Evolutionary conservation across 2,888 invertebrate species (phyloP).

Genomic region (Sialis fuliginosa): DNA sequence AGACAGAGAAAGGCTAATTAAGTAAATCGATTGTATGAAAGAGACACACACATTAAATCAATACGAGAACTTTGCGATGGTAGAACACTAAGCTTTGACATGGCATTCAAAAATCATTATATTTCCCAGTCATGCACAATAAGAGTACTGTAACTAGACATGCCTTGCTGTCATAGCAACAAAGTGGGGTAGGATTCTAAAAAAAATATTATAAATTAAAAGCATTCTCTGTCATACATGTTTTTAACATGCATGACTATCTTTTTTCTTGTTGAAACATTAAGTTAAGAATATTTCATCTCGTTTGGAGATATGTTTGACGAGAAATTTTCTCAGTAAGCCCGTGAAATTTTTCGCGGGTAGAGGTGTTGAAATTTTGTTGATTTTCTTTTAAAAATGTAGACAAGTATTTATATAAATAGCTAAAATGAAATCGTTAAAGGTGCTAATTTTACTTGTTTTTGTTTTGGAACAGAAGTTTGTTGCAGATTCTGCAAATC

Average conservation of each 20-base stretch:
- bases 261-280: background rate
- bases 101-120: no score
- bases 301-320: background rate
- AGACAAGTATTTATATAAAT: background rate
- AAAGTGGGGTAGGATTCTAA: no score
- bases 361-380: background rate
- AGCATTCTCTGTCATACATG: background rate
- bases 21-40: no score
- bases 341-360: background rate
- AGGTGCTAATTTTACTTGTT: background rate
- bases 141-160: no score
- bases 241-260: background rate
- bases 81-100: no score
- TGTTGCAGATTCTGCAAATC: conserved; percentile 24
- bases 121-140: no score
- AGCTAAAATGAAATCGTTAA: background rate
- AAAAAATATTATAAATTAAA: background rate
- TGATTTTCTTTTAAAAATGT: background rate
- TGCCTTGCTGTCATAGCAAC: no score
- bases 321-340: background rate
- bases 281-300: background rate
- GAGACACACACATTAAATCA: no score
- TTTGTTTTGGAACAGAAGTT: background rate
- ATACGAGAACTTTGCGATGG: no score
- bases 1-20: no score